A percentile compares a stretch with the other conserved stretches of the same genome.
These are phyloP conservation scores for Notothenia rossii DNA, from an alignment of 2,113 vertebrate genomes.

Conservation along the genomic window DNA sequence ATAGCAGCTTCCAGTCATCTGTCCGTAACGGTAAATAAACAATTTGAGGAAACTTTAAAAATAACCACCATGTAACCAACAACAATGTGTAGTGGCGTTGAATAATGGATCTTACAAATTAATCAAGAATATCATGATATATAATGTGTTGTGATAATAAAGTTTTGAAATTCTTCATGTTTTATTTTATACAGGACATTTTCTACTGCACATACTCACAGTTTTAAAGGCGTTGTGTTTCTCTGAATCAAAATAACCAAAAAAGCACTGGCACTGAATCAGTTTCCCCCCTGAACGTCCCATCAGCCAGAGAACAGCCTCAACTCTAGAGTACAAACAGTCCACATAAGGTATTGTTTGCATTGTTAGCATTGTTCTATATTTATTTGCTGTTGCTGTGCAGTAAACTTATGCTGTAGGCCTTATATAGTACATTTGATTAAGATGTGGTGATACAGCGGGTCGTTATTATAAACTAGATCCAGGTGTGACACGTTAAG, in stretches of 20 bases:
- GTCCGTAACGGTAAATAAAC: background rate
- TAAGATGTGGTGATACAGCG: background rate
- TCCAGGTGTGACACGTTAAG: conserved; percentile 32
- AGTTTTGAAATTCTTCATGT: background rate
- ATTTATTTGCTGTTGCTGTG: background rate
- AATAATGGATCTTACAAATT: background rate
- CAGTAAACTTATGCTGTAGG: background rate
- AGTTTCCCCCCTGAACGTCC: background rate
- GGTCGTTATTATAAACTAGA: conserved; percentile 4
- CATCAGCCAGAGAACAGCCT: background rate
- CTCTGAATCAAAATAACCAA: background rate
- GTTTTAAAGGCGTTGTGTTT: background rate
- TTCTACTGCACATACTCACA: background rate
- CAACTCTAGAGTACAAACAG: background rate
- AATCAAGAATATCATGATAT: background rate
- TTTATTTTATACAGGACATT: background rate
- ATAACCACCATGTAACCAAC: background rate
- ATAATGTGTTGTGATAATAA: background rate
- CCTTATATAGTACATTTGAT: conserved; percentile 28
- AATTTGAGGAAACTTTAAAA: background rate
- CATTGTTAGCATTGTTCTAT: background rate
- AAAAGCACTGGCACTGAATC: background rate
- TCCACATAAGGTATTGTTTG: conserved; percentile 20
- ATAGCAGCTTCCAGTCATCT: conserved; percentile 3
- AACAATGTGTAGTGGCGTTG: background rate